Conservation (phyloP, 2,113 vertebrate genomes). For the Bubo bubo region DNA sequence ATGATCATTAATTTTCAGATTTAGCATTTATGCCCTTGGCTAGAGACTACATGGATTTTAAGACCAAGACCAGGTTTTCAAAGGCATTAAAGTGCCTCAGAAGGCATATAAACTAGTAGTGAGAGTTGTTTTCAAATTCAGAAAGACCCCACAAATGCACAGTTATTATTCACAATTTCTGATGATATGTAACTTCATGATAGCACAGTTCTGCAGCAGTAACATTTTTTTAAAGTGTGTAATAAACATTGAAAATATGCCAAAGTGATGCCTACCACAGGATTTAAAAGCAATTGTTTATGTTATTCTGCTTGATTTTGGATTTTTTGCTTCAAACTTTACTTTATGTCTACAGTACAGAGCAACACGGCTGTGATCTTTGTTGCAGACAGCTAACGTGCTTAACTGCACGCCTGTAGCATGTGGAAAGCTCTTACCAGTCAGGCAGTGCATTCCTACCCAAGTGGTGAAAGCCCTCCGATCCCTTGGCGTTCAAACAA, state of each 20-base stretch:
- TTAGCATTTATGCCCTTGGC: background rate
- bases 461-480: background rate
- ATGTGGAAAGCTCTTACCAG: background rate
- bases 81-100: background rate
- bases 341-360: background rate
- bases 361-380: background rate
- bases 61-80: slow-evolving; percentile 4
- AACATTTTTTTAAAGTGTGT: slow-evolving; percentile 29
- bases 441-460: background rate
- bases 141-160: background rate
- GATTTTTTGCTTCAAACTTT: slow-evolving; percentile 21
- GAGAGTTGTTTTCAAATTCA: background rate
- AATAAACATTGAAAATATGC: slow-evolving; percentile 52
- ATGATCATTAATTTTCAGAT: background rate
- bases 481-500: background rate
- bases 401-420: background rate
- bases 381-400: background rate
- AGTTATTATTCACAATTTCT: slow-evolving; percentile 39
- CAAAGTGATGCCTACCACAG: slow-evolving; percentile 20
- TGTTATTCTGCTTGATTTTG: background rate
- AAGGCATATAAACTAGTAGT: background rate
- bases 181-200: slow-evolving; percentile 1
- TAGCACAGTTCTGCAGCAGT: slow-evolving; percentile 15
- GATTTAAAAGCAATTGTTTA: slow-evolving; percentile 46
- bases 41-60: background rate